These are phyloP conservation scores for Corydoras maculifer DNA, from an alignment of 2,113 vertebrate species.

Conservation along the genomic window DNA sequence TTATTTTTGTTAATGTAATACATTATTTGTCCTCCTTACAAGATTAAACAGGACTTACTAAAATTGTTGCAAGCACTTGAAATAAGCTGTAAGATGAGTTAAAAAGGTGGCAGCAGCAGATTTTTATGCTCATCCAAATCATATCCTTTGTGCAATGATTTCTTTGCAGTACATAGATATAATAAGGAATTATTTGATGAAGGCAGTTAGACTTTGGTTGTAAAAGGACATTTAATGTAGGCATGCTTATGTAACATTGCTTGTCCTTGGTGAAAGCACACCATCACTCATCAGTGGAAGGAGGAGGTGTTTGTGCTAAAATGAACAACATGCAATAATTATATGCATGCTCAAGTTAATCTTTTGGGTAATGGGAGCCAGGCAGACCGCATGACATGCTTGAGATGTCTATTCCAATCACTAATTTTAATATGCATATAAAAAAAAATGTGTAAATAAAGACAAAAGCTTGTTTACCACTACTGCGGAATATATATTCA, in stretches of 20 bases:
- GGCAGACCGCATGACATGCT: background rate
- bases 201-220: background rate
- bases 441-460: too few species aligned
- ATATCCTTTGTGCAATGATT: too few species aligned
- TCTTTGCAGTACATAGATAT: too few species aligned
- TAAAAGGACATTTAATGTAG: constrained; percentile 30
- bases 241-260: constrained; percentile 23
- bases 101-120: constrained; percentile 3
- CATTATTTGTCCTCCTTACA: too few species aligned
- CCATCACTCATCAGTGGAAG: background rate
- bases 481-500: too few species aligned
- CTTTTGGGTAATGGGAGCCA: background rate
- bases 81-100: background rate
- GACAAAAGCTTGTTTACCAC: too few species aligned
- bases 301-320: background rate
- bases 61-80: too few species aligned
- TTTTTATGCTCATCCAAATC: constrained; percentile 13
- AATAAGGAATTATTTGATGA: too few species aligned
- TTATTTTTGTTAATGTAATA: too few species aligned
- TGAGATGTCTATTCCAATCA: constrained; percentile 1
- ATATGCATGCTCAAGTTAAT: background rate
- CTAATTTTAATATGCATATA: background rate
- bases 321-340: constrained; percentile 15
- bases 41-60: too few species aligned
- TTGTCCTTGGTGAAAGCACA: constrained; percentile 25